Evolutionary conservation across 2,888 invertebrate species (phyloP).

Genomic region (Tyria jacobaeae): DNA sequence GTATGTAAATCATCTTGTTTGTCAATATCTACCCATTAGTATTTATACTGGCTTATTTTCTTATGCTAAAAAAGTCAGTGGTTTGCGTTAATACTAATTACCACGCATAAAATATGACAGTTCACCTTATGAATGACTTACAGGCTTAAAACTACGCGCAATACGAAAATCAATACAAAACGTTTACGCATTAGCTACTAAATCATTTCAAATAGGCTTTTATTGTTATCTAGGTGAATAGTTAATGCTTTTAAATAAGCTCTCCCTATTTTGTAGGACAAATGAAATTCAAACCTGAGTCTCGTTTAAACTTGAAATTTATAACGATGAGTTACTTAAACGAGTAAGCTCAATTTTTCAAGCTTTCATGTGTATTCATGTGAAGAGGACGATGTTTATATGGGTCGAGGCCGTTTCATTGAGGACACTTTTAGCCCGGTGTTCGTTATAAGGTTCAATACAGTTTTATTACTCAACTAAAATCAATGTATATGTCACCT

Average conservation of each 20-base stretch:
- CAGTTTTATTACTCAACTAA: slow-evolving; percentile 16
- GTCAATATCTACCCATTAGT: slow-evolving; percentile 4
- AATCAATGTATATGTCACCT: slow-evolving; percentile 10
- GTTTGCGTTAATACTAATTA: slow-evolving; percentile 14
- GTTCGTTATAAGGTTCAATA: slow-evolving; percentile 66
- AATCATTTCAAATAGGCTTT: slow-evolving; percentile 23
- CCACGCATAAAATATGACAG: slow-evolving; percentile 15
- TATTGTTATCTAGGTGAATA: slow-evolving; percentile 27
- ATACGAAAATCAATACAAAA: slow-evolving; percentile 20
- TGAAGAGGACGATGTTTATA: slow-evolving; percentile 79
- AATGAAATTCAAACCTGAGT: slow-evolving; percentile 57
- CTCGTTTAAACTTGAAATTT: slow-evolving; percentile 68
- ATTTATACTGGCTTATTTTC: not conserved
- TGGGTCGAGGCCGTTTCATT: slow-evolving; percentile 82
- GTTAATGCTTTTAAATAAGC: slow-evolving; percentile 5
- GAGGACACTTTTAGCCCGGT: slow-evolving; percentile 72
- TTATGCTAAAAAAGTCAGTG: not conserved
- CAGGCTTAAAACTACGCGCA: slow-evolving; percentile 9
- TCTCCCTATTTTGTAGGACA: slow-evolving; percentile 17
- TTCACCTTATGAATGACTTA: slow-evolving; percentile 16
- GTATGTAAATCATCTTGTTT: not conserved
- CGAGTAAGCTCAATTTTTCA: slow-evolving; percentile 82
- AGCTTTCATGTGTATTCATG: slow-evolving; percentile 86
- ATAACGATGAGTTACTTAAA: slow-evolving; percentile 74
- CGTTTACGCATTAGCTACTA: slow-evolving; percentile 17